Conservation (phyloP, 2,888 invertebrate species). For the Ypsolopha sequella region DNA sequence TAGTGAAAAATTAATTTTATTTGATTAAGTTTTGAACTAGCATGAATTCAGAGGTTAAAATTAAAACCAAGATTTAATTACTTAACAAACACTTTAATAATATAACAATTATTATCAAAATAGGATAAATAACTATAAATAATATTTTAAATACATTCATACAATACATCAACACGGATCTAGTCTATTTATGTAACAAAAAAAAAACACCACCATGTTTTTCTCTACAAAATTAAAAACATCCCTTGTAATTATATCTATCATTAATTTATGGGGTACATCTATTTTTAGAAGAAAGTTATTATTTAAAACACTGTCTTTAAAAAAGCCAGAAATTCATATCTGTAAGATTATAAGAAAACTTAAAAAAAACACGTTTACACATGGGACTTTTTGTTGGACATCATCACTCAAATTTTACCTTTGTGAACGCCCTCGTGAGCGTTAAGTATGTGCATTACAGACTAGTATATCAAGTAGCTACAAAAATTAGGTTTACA, state of each 20-base stretch:
- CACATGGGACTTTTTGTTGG: too few species aligned
- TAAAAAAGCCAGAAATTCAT: not conserved
- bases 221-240: not conserved
- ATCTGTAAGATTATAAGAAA: not conserved
- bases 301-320: too few species aligned
- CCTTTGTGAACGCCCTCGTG: too few species aligned
- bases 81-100: conserved; percentile 66
- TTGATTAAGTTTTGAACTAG: too few species aligned
- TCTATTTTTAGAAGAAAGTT: not conserved
- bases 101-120: conserved; percentile 58
- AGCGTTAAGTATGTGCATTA: too few species aligned
- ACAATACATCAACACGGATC: not conserved
- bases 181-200: not conserved
- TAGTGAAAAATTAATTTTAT: too few species aligned
- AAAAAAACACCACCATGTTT: not conserved
- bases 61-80: conserved; percentile 21
- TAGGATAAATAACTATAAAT: conserved; percentile 33
- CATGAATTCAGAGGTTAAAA: too few species aligned
- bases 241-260: not conserved
- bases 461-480: too few species aligned
- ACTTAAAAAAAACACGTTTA: too few species aligned
- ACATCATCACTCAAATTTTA: not conserved
- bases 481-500: too few species aligned
- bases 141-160: not conserved
- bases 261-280: not conserved